phyloP scores from a whole-genome alignment of 2,113 vertebrate genomes.

The Mirza zaza region DNA sequence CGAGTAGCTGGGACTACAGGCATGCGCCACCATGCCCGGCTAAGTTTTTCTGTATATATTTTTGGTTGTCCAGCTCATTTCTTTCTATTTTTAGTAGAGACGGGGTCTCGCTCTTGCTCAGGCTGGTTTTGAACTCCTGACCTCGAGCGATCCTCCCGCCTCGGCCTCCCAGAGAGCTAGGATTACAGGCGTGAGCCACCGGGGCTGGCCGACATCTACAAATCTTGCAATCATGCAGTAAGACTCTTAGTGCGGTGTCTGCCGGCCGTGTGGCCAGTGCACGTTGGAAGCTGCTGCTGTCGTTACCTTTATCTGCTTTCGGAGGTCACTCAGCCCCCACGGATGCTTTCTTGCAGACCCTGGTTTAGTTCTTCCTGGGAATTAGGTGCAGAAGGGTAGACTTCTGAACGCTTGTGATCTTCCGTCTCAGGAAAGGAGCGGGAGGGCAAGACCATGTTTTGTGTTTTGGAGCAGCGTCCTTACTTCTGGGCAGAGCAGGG shows the following conservation, averaged over 20 bases:
- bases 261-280: accelerated
- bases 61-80: too few species aligned
- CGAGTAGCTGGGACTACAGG: too few species aligned
- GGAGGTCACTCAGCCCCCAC: neutral
- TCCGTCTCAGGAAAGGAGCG: neutral
- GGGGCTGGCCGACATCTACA: neutral
- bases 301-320: neutral
- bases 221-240: accelerated
- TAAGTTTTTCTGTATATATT: too few species aligned
- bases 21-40: too few species aligned
- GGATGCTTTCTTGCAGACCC: neutral
- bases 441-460: neutral
- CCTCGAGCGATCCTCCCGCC: too few species aligned
- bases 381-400: neutral
- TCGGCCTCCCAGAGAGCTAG: too few species aligned
- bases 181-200: too few species aligned
- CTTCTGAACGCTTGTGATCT: neutral
- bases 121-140: too few species aligned
- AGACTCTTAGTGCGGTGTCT: neutral
- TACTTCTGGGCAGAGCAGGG: neutral
- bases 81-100: too few species aligned
- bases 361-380: neutral
- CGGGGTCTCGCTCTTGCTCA: too few species aligned
- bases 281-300: neutral
- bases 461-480: neutral